Base-by-base conservation (phyloP, 2,113 vertebrate species). In the Sterrhoptilus dennistouni region DNA sequence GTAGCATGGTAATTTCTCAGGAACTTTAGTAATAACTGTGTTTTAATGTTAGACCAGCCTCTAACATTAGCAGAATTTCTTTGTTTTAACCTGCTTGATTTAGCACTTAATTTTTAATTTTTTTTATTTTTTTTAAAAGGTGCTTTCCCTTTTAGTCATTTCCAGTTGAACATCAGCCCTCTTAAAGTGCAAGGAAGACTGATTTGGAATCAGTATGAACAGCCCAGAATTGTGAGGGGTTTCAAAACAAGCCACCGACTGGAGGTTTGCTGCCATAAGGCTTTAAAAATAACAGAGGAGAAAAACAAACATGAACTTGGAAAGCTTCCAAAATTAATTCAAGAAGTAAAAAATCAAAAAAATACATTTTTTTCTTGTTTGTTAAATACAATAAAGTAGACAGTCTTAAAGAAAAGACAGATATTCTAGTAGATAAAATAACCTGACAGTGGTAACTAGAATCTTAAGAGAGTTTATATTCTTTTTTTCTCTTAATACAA, bases 1-100 rank as follows among this genome's bases (percentile, higher is more conserved):
- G 83, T 52, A 94, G 59, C 86, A 80, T 45, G 96, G 90, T 74
- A 50, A 93, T 98, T 96, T 97, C 65, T 72, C 72, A 87, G 71
- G 87, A 90, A 93, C 72, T 97, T 97, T 91, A 38, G 38, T 38
- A 96, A 92, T 76, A 96, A 93, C 69, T 12, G 65, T 82, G 38
- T 86, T 70, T 44, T 91, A 77, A 86, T 44, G 93, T 96, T 94
- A 96, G 92, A 93, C 25, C 66, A 66, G 80, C 74, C 60, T 91
- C 79, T n/a, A n/a, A n/a, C n/a, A n/a, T n/a, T n/a, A 44, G 79
- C 42, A 87, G 90, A 71, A 68, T 83, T 68, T 89, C 59, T 95
- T 94, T 80, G 60, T 64, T 95, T 70, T 74, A 90, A 83, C 49
- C 65, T 78, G 59, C 76, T 83, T 81, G n/a, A 83, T 38, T 84